phyloP scores from a whole-genome alignment of 1,140 invertebrate genomes.

The Drosophila santomea region DNA sequence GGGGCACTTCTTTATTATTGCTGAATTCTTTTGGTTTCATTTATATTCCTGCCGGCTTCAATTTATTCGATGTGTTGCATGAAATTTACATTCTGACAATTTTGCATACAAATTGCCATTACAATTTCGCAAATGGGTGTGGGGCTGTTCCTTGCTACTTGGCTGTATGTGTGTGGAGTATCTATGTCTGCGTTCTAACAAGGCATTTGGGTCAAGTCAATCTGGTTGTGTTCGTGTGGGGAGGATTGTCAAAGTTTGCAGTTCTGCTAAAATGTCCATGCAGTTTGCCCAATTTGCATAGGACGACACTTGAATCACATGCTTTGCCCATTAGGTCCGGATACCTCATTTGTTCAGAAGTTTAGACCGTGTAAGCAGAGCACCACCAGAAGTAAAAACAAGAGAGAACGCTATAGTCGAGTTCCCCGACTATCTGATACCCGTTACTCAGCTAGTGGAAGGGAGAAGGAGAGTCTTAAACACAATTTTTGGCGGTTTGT shows the following conservation, averaged over 20 bases:
- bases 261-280: slow-evolving; percentile 53
- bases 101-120: slow-evolving; percentile 79
- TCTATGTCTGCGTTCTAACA: slow-evolving; percentile 7
- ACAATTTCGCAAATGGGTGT: slow-evolving; percentile 48
- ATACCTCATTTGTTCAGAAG: slow-evolving; percentile 7
- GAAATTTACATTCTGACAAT: slow-evolving; percentile 71
- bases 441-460: no score
- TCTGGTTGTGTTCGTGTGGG: slow-evolving; percentile 30
- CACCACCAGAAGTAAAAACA: neutral
- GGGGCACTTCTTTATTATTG: slow-evolving; percentile 39
- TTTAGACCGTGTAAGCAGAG: neutral
- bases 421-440: no score
- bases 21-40: slow-evolving; percentile 47
- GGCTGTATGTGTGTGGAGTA: neutral
- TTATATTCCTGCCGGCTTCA: slow-evolving; percentile 61
- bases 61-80: slow-evolving; percentile 63
- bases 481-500: no score
- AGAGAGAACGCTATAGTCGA: no score
- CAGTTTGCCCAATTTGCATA: slow-evolving; percentile 61
- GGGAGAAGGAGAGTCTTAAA: no score
- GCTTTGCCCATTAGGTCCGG: slow-evolving; percentile 31
- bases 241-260: slow-evolving; percentile 41
- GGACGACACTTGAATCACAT: slow-evolving; percentile 45
- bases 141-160: neutral
- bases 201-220: slow-evolving; percentile 73